Evolutionary conservation across 2,888 invertebrate species (phyloP), one percentile per base, ranked within the genome.

Genomic region (Hemithea aestivaria): DNA sequence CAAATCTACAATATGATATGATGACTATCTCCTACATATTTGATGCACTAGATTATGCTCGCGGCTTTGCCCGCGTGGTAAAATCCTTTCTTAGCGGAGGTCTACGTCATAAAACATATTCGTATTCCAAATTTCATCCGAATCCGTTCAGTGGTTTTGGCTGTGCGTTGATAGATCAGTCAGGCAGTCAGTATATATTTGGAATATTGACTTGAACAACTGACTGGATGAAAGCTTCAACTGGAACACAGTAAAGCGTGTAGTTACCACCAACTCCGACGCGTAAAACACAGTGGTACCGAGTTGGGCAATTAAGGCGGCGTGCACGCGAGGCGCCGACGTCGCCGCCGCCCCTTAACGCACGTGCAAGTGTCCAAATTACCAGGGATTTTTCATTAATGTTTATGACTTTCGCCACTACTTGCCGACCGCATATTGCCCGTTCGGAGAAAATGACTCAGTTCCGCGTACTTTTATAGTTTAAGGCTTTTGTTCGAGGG

Each of bases 281-380:
- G 55, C 58, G 62, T 56, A 58, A 57, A 61, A 57, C 56, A 55
- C 43, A 48, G 35, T 47, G 56, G 54, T 57, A 57, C 54, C 53
- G 57, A 60, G 60, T 58, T 55, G 27, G 54, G 56, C 58, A 81
- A 82, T 82, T 81, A 82, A 65, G 63, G 57, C 29, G 25, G 25
- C 24, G 11, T 12, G 56, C 84, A 84, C 83, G 84, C 84, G 73
- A 83, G 80, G 83, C 60, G 75, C 69, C 77, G 84, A 83, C 71
- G 65, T 84, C 85, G 62, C 77, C 62, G 67, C 54, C 45, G 52
- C 45, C 50, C 48, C 53, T 53, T 49, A 56, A 42, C 56, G 54
- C 56, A 52, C 53, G 56, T 48, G 48, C 52, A 51, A 62, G 62
- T 65, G 66, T 69, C 65, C 55, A 58, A 52, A 54, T 59, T 58